Percentiles rank a stretch among this genome's conserved stretches.
phyloP scores from a whole-genome alignment of 2,113 vertebrate species.

The Dipodomys ordii region DNA sequence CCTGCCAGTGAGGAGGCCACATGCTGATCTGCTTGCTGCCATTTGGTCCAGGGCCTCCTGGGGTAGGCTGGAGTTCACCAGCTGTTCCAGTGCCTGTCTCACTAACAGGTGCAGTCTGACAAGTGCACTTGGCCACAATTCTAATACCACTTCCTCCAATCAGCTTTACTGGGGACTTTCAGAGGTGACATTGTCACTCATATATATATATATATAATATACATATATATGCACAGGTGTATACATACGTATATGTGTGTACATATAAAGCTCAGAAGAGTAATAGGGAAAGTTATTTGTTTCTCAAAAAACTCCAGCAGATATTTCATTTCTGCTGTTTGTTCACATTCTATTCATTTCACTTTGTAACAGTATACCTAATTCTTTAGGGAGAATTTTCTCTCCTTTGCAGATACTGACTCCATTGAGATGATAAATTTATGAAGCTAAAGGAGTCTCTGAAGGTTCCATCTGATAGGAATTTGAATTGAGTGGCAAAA shows the following conservation, averaged over 20 bases:
- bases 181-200: not conserved
- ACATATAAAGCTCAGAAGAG: not conserved
- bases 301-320: not conserved
- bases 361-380: not conserved
- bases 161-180: not conserved
- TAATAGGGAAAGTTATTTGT: not conserved
- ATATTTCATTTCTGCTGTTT: not conserved
- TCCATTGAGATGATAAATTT: not conserved
- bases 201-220: too few species aligned
- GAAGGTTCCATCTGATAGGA: not conserved
- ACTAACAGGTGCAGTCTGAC: slow-evolving; percentile 1
- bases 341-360: not conserved
- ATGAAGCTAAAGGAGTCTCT: not conserved
- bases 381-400: not conserved
- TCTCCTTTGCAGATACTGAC: not conserved
- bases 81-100: not conserved
- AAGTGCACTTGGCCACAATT: not conserved
- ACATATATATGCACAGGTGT: not conserved
- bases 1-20: not conserved
- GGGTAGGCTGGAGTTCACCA: not conserved
- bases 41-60: not conserved
- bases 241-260: too few species aligned
- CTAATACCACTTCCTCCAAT: not conserved
- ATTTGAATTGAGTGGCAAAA: not conserved
- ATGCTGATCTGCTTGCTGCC: too few species aligned